These are phyloP conservation scores for Gnathonemus echidnorhynchus DNA, from an alignment of 2,113 vertebrate genomes.

Conservation along the genomic window DNA sequence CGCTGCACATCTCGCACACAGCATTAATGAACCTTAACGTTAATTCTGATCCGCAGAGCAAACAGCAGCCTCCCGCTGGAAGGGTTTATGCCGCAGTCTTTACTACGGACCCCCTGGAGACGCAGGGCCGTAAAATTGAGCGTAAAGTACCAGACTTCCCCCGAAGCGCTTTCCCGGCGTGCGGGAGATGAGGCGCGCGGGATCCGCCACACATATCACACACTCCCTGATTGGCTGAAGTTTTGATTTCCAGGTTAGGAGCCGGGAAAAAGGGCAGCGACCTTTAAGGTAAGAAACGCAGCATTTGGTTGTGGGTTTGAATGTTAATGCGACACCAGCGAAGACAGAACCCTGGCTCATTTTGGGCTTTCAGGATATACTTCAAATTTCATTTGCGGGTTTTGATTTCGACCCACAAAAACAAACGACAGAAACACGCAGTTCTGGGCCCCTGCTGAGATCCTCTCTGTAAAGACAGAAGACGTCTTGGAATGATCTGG, in stretches of 20 bases:
- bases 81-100: neutral
- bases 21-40: constrained; percentile 9
- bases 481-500: neutral
- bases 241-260: neutral
- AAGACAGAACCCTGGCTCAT: neutral
- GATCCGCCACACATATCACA: neutral
- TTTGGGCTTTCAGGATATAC: neutral
- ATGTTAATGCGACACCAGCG: neutral
- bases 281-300: neutral
- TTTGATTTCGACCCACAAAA: neutral
- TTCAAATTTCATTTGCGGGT: neutral
- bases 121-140: neutral
- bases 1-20: neutral
- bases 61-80: neutral
- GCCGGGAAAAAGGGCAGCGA: neutral
- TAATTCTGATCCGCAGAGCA: neutral
- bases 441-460: neutral
- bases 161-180: neutral
- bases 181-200: neutral
- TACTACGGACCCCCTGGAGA: neutral
- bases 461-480: neutral
- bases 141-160: neutral
- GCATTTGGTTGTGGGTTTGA: neutral
- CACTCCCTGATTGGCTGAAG: neutral
- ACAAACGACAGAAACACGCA: neutral